phyloP scores from a whole-genome alignment of 2,888 invertebrate genomes.

The Leptura quadrifasciata region DNA sequence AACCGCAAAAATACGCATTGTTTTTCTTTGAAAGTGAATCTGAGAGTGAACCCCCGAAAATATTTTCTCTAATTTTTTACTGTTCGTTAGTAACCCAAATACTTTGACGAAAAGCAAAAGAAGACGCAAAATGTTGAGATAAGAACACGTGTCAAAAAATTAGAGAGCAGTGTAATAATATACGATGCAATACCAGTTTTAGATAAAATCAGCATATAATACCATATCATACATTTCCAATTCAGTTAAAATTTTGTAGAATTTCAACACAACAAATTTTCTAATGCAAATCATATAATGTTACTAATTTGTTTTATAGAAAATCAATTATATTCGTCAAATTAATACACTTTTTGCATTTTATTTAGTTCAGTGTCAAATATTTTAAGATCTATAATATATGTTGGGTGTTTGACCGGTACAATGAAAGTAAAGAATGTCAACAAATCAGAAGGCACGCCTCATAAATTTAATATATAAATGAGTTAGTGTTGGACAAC shows the following conservation, averaged over 20 bases:
- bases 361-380: conserved; percentile 18
- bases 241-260: no score
- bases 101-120: no score
- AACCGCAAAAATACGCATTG: no score
- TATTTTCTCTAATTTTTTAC: no score
- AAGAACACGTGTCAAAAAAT: neutral
- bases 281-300: no score
- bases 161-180: no score
- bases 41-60: no score
- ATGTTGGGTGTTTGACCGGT: neutral
- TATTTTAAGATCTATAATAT: neutral
- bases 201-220: neutral
- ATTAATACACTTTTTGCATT: neutral
- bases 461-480: neutral
- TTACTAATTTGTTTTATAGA: no score
- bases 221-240: neutral
- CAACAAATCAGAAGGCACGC: neutral
- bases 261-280: no score
- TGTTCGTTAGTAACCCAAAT: no score
- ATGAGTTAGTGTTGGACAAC: neutral
- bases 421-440: neutral
- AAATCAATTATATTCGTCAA: neutral
- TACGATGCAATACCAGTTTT: no score
- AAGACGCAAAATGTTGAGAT: neutral
- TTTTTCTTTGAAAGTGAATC: no score